Evolutionary conservation across 2,113 vertebrate genomes (phyloP), one percentile per base, ranked within the genome.

Genomic region (Origma solitaria): DNA sequence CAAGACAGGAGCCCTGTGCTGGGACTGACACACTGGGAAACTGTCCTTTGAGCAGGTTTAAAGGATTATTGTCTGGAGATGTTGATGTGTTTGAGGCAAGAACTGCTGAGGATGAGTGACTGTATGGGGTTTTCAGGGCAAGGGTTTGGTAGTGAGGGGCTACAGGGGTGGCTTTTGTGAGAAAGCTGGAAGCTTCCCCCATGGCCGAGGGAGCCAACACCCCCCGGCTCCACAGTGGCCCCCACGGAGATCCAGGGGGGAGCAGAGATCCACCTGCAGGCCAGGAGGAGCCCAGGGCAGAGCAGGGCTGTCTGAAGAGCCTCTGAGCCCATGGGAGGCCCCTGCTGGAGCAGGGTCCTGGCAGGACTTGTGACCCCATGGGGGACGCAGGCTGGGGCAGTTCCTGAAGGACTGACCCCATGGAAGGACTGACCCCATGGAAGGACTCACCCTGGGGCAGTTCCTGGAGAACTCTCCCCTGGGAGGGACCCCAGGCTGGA

Each of bases 171-270:
- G 22, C 20, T 23, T 17, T 53, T 53, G 51, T 30, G 51, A n/a
- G 57, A 47, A 30, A 13, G 86, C 44, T 45, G 58, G 80, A 38
- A 90, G 44, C 33, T 65, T 57, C 68, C 51, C 60, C 44, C 21
- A 1, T 35, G 50, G n/a, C 65, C 38, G 3, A 30, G 3, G 23
- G 16, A 78, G 44, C 57, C 57, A 40, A 22, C 0, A 2, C 5
- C 58, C 57, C 37, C 3, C 1, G 1, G 9, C 6, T 33, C 28
- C 50, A 17, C 0, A 1, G 38, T 2, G 0, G 31, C 25, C 51
- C 33, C 54, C 37, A 33, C 37, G 68, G 58, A 19, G 22, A 57
- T 44, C 42, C 68, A 16, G 1, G 35, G 66, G 54, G 66, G 15
- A 58, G 33, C 44, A 58, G 77, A 66, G 68, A 88, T 8, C 51